Base-by-base conservation (phyloP, 2,888 invertebrate genomes). In the Ectemnius lituratus region DNA sequence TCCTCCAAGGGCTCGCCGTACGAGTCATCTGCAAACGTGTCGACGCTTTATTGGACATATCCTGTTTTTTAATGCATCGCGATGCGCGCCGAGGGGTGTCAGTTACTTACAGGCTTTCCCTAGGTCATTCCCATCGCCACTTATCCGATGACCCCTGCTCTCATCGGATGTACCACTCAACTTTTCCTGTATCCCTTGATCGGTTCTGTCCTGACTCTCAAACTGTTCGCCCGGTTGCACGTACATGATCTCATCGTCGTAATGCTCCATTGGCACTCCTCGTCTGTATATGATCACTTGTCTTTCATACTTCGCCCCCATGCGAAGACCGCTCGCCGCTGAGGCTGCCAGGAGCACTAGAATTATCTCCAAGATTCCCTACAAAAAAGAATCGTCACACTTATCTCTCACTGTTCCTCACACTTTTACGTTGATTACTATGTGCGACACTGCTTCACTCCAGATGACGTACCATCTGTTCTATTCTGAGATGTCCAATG, bases 391-490 rank as follows among this genome's bases (percentile, higher is more conserved):
- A 47, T 11, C 11, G n/a, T 14, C 18, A 47, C 57, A 47, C 60
- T 47, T 11, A 11, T n/a, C 61, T 49, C 56, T 14, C 0, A 16
- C 62, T 20, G 6, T 6, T 11, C 37, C 45, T 18, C 28, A 59
- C 28, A 59, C 49, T 58, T 13, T 52, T 14, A 67, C 61, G 60
- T 61, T 71, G 37, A 37, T 8, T 37, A 37, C 37, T 37, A 37
- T 11, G 20, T 56, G n/a, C 60, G 45, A 62, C 68, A 57, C 20
- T 62, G 28, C 23, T 37, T n/a, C 28, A 66, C 37, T 37, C 37
- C 4, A 13, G 13, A 20, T 71, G 72, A 85, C 89, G 80, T 87
- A 90, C 89, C 88, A 66, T 83, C 71, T 79, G 78, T 72, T 79
- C 78, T 89, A 89, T 90, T 77, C 3, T 57, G 49, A n/a, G 37